phyloP scores from a whole-genome alignment of 2,113 vertebrate species.

The Phasianus colchicus region DNA sequence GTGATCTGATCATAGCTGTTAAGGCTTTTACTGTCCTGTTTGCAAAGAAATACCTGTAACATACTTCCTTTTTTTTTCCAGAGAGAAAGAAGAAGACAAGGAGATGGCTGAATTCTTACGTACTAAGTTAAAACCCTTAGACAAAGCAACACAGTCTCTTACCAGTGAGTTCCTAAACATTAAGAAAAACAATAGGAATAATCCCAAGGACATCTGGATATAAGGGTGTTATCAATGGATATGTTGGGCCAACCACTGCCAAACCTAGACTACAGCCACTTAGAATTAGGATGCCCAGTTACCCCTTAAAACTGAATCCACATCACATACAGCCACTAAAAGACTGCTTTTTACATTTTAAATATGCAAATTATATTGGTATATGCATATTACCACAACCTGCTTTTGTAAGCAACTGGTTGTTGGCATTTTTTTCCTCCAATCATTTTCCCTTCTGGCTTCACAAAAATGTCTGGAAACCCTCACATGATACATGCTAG shows the following conservation, averaged over 20 bases:
- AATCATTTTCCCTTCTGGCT: neutral
- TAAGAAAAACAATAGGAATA: neutral
- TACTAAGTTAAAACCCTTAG: constrained; percentile 93
- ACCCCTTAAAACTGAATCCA: neutral
- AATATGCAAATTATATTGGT: neutral
- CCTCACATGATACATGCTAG: neutral
- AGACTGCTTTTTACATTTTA: neutral
- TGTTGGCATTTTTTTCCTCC: neutral
- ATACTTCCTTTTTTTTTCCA: constrained; percentile 59
- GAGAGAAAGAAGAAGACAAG: constrained; percentile 97
- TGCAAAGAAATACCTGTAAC: neutral
- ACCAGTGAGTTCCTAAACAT: constrained; percentile 82
- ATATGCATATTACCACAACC: neutral
- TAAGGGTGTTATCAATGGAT: neutral
- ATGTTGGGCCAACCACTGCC: neutral
- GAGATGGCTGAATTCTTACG: constrained; percentile 96
- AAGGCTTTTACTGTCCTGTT: neutral
- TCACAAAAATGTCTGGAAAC: neutral
- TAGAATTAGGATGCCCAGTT: neutral
- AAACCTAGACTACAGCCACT: neutral
- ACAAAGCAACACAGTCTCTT: constrained; percentile 86
- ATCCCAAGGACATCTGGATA: neutral
- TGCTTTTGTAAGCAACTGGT: neutral
- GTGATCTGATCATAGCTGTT: neutral
- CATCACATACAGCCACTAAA: neutral